Evolutionary conservation across 2,888 invertebrate species (phyloP).

Genomic region (Tipula helvola): DNA sequence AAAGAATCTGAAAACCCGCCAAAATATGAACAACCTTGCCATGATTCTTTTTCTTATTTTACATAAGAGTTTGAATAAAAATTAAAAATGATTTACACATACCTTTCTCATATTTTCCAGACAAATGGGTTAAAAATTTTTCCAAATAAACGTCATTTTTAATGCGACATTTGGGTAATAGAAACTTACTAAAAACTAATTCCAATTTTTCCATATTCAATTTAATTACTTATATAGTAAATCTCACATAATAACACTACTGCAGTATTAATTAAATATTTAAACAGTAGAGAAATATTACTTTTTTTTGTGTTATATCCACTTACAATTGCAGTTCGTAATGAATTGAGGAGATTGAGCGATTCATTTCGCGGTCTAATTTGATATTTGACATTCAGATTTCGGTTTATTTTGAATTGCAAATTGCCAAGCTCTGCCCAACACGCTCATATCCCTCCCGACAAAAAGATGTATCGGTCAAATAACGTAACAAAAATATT

Average conservation of each 20-base stretch:
- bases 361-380: no score
- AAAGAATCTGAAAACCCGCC: neutral
- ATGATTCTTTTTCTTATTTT: no score
- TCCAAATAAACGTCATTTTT: conserved; percentile 51
- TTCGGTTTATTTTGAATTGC: no score
- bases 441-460: no score
- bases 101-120: conserved; percentile 41
- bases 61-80: no score
- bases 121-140: conserved; percentile 46
- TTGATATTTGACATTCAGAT: no score
- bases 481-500: no score
- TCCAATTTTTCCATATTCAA: neutral
- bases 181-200: conserved; percentile 7
- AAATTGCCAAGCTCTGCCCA: no score
- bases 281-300: neutral
- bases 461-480: no score
- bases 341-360: neutral
- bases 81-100: conserved; percentile 13
- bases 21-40: no score
- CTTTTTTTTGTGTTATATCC: neutral
- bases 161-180: conserved; percentile 42
- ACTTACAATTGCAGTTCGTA: neutral
- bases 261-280: neutral
- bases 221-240: neutral
- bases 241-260: neutral